Conservation (phyloP, 2,888 invertebrate genomes). For the Lottia scabra region DNA sequence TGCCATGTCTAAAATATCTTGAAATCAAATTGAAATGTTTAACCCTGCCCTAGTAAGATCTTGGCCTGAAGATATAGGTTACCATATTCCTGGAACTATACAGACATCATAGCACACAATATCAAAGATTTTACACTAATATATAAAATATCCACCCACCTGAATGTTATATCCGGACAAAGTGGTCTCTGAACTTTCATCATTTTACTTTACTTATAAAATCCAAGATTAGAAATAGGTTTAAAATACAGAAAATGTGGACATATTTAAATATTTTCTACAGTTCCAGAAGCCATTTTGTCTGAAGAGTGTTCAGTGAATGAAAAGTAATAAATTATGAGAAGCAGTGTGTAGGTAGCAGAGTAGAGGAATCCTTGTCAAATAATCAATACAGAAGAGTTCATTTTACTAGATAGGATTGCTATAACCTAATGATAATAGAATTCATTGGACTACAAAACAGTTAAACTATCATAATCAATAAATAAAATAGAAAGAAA, state of each 20-base stretch:
- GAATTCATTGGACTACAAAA: too few relatives aligned
- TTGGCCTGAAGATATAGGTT: too few relatives aligned
- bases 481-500: too few relatives aligned
- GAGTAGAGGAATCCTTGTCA: too few relatives aligned
- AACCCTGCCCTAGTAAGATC: too few relatives aligned
- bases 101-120: neutral
- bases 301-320: neutral
- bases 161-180: slow-evolving; percentile 48
- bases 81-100: neutral
- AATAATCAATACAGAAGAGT: neutral
- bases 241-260: neutral
- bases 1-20: too few relatives aligned
- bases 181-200: slow-evolving; percentile 43
- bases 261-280: too few relatives aligned
- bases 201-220: slow-evolving; percentile 24
- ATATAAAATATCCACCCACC: slow-evolving; percentile 28
- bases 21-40: too few relatives aligned
- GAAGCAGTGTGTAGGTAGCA: neutral
- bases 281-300: neutral
- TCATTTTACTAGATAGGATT: neutral
- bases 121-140: neutral
- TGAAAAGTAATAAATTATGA: neutral
- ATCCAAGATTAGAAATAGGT: neutral
- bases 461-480: too few relatives aligned
- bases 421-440: too few relatives aligned